Evolutionary conservation across 2,888 invertebrate genomes (phyloP).

Genomic region (Mellilla xanthometata): DNA sequence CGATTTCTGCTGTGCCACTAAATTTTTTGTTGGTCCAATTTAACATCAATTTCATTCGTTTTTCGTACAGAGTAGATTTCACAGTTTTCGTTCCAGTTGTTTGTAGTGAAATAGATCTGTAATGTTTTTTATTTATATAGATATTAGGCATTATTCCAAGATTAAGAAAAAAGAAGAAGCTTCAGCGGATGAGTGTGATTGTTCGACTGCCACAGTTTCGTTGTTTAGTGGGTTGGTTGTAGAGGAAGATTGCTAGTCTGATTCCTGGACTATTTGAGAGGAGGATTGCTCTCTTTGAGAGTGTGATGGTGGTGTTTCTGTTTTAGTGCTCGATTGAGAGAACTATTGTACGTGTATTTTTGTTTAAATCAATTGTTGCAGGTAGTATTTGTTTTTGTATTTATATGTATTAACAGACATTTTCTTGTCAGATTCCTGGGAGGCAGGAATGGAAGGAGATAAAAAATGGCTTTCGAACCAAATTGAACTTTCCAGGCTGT

Average conservation of each 20-base stretch:
- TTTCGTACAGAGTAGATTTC: neutral
- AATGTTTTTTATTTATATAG: too few relatives aligned
- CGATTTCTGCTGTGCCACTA: neutral
- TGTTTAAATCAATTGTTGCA: neutral
- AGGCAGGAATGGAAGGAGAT: slow-evolving; percentile 12
- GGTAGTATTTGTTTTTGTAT: neutral
- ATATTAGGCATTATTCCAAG: too few relatives aligned
- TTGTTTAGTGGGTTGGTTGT: too few relatives aligned
- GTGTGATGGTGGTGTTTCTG: too few relatives aligned
- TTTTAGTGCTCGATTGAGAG: neutral
- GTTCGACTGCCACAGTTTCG: too few relatives aligned
- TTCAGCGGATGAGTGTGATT: too few relatives aligned
- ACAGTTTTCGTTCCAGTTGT: too few relatives aligned
- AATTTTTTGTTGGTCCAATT: neutral
- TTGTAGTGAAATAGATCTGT: too few relatives aligned
- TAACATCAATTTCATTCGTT: neutral
- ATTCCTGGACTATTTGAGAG: too few relatives aligned
- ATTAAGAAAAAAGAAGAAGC: too few relatives aligned
- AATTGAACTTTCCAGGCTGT: slow-evolving; percentile 18
- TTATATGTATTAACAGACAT: slow-evolving; percentile 4
- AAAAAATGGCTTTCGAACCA: slow-evolving; percentile 14
- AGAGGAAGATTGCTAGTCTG: too few relatives aligned
- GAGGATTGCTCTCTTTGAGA: too few relatives aligned
- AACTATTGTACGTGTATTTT: neutral
- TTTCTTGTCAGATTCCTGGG: slow-evolving; percentile 11